phyloP scores from a whole-genome alignment of 64 coral and sea anemone genomes.

The Orbicella faveolata region DNA sequence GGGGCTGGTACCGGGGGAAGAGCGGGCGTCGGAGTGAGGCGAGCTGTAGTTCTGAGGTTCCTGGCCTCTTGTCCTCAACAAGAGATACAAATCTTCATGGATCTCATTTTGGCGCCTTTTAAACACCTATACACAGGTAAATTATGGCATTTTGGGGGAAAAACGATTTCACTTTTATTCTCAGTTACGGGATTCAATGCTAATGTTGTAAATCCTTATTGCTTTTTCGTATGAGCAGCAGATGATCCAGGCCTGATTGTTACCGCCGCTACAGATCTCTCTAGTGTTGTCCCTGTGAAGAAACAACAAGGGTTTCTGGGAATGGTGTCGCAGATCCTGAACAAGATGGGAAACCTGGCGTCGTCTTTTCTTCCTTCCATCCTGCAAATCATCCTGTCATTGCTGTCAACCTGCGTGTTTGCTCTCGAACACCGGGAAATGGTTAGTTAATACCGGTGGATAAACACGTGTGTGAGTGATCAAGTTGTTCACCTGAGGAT shows the following conservation, averaged over 20 bases:
- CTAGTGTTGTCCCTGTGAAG: conserved; percentile 75
- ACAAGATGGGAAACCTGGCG: conserved; percentile 59
- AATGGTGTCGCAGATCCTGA: conserved; percentile 77
- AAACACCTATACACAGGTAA: conserved; percentile 77
- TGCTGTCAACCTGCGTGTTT: conserved; percentile 69
- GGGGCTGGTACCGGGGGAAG: conserved; percentile 82
- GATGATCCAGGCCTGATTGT: conserved; percentile 23
- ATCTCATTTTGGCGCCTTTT: conserved; percentile 83
- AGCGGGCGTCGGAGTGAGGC: conserved; percentile 51
- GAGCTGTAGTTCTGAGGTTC: conserved; percentile 72
- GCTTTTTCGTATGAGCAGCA: neutral
- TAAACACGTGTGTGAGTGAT: too few relatives aligned
- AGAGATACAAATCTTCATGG: conserved; percentile 92
- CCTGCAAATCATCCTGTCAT: conserved; percentile 74
- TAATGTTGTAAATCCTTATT: too few relatives aligned
- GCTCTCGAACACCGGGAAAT: conserved; percentile 71
- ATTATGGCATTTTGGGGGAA: neutral
- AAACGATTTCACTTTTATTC: too few relatives aligned
- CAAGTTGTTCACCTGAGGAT: too few relatives aligned
- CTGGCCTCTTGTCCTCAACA: conserved; percentile 72
- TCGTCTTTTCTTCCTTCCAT: conserved; percentile 61
- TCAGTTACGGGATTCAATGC: too few relatives aligned
- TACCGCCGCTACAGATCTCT: conserved; percentile 42
- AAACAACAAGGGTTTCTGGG: conserved; percentile 87
- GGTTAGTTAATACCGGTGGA: conserved; percentile 21